Conservation (phyloP, 2,888 invertebrate genomes). For the Sphinx pinastri region DNA sequence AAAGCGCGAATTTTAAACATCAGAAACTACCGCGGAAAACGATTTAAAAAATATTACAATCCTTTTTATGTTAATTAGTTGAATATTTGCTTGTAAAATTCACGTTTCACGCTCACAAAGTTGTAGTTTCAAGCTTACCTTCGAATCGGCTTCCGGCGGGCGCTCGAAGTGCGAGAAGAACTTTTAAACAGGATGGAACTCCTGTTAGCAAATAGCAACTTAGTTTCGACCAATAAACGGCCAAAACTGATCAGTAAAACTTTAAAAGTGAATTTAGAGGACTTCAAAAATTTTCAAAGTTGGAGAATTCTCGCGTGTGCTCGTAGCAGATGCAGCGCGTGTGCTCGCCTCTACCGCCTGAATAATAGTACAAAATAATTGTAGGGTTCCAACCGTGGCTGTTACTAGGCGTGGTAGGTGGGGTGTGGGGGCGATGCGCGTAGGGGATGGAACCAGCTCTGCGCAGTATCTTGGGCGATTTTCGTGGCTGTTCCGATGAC, state of each 20-base stretch:
- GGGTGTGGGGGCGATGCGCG: conserved; percentile 50
- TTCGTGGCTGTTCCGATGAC: conserved; percentile 51
- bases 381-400: conserved; percentile 25
- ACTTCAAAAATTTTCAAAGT: background rate
- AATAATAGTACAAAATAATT: background rate
- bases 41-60: background rate
- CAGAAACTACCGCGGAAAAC: background rate
- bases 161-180: background rate
- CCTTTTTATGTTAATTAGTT: background rate
- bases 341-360: background rate
- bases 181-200: background rate
- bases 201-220: background rate
- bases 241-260: background rate
- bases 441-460: conserved; percentile 37
- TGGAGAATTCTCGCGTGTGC: background rate
- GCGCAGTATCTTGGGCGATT: conserved; percentile 54
- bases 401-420: conserved; percentile 46
- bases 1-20: background rate
- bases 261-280: background rate
- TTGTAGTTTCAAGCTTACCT: background rate
- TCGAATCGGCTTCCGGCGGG: too few species aligned
- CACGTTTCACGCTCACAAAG: background rate
- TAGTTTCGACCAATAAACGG: background rate
- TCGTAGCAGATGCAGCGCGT: background rate
- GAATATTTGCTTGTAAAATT: background rate